Evolutionary conservation across 23 tunicate species (phyloP), one percentile per base, ranked within the genome.

Genomic region (Trididemnum clinides): DNA sequence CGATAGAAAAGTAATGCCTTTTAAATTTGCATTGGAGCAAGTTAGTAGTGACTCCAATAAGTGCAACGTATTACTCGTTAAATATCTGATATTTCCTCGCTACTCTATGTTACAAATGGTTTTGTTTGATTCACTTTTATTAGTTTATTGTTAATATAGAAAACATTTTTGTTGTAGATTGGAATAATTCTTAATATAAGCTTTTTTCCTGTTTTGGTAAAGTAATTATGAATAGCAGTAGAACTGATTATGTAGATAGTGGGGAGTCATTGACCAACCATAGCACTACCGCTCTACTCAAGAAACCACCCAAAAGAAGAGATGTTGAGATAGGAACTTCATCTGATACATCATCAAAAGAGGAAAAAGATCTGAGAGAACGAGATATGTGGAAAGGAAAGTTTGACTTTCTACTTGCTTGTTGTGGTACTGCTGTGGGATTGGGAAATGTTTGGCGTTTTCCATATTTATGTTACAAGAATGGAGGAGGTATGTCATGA

Each of bases 371-470:
- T 33, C 81, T 90, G 19, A 76, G 90, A 29, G 85, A 94, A 51
- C 71, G 98, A 28, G 98, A 94, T 66, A 64, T 77, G 85, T 94
- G 98, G 98, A 54, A 77, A 2, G 98, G 98, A 76, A 94, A 82
- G 57, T 94, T 94, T 64, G 98, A 94, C 64, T 94, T 94, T 59
- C 58, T 94, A 51, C 85, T 94, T 39, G 98, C 98, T 22, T 94
- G 98, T 78, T 90, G 95, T 39, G 98, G 98, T 10, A 82, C 94
- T 18, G 98, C 98, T 10, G 98, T 94, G 20, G 98, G 98, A 0
- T 64, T 94, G 57, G 98, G 98, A 22, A 94, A 94, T 81, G 98
- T 94, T 18, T 94, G 98, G 98, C 85, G 98, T 4, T 94, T 94
- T 82, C 98, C 98, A 0, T 94, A 94, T 69, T 59, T 94, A 33